phyloP scores from a whole-genome alignment of 2,888 invertebrate genomes.

The Cephus pulcher region DNA sequence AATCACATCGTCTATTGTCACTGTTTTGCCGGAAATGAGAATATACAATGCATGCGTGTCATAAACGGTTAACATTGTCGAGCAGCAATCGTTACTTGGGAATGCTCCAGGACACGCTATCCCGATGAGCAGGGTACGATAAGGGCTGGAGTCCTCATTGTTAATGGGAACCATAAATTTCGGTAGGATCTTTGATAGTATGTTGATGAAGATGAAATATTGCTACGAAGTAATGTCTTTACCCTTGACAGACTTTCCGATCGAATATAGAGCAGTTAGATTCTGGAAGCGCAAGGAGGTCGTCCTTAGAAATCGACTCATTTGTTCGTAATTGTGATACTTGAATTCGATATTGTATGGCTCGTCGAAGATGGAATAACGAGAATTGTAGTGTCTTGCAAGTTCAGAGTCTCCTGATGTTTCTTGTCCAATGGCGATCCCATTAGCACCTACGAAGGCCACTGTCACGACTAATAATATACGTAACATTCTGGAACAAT shows the following conservation, averaged over 20 bases:
- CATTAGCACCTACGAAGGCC: slow-evolving; percentile 34
- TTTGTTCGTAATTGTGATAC: slow-evolving; percentile 88
- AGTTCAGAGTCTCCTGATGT: slow-evolving; percentile 44
- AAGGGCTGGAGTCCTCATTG: neutral
- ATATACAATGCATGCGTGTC: neutral
- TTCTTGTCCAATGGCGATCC: slow-evolving; percentile 32
- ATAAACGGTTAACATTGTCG: neutral
- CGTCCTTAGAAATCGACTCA: slow-evolving; percentile 84
- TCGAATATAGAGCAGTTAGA: slow-evolving; percentile 90
- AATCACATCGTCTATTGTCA: neutral
- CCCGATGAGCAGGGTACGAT: neutral
- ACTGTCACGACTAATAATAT: slow-evolving; percentile 33
- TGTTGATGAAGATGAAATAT: neutral
- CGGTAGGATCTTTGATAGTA: neutral
- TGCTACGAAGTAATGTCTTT: slow-evolving; percentile 35
- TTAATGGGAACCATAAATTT: neutral
- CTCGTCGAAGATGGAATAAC: slow-evolving; percentile 56
- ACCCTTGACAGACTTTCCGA: slow-evolving; percentile 95
- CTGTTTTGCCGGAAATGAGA: neutral
- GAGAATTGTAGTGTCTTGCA: slow-evolving; percentile 51
- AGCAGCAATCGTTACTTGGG: neutral
- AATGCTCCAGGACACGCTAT: neutral
- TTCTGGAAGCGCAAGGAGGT: slow-evolving; percentile 86
- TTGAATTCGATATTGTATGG: slow-evolving; percentile 76
- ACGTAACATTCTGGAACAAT: slow-evolving; percentile 35